Evolutionary conservation across 1,140 invertebrate genomes (phyloP).

Genomic region (Samia ricini): DNA sequence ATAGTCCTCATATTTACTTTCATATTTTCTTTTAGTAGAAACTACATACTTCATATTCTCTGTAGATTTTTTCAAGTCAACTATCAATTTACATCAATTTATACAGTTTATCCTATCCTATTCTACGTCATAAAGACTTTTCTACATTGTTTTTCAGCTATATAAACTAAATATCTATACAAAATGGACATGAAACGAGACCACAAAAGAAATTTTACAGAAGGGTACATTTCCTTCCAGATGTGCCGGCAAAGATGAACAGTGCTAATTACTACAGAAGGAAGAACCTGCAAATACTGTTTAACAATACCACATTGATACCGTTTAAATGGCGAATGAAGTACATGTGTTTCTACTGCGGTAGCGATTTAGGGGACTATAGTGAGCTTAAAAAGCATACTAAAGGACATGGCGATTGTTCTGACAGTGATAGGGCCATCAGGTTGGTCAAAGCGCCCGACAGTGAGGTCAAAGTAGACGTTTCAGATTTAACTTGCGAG

Average conservation of each 20-base stretch:
- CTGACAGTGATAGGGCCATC: constrained; percentile 34
- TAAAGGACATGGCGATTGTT: constrained; percentile 35
- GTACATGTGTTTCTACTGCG: constrained; percentile 52
- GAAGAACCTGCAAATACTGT: constrained; percentile 47
- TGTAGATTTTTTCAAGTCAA: no score
- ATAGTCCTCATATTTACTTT: no score
- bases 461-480: constrained; percentile 50
- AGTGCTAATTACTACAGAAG: constrained; percentile 27
- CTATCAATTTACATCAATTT: no score
- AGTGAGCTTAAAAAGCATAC: constrained; percentile 42
- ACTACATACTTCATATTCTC: no score
- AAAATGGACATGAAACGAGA: not conserved
- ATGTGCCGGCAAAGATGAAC: constrained; percentile 29
- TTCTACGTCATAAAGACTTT: no score
- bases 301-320: constrained; percentile 51
- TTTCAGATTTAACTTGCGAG: constrained; percentile 44
- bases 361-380: constrained; percentile 27
- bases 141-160: not conserved
- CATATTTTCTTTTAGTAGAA: no score
- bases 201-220: constrained; percentile 6
- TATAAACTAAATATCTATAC: not conserved
- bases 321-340: constrained; percentile 55
- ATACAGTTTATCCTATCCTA: no score
- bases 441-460: constrained; percentile 28
- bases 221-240: constrained; percentile 56